A percentile compares a stretch with the other conserved stretches of the same genome.
These are phyloP conservation scores for Amblyornis subalaris DNA, from an alignment of 2,113 vertebrate genomes.

Conservation along the genomic window DNA sequence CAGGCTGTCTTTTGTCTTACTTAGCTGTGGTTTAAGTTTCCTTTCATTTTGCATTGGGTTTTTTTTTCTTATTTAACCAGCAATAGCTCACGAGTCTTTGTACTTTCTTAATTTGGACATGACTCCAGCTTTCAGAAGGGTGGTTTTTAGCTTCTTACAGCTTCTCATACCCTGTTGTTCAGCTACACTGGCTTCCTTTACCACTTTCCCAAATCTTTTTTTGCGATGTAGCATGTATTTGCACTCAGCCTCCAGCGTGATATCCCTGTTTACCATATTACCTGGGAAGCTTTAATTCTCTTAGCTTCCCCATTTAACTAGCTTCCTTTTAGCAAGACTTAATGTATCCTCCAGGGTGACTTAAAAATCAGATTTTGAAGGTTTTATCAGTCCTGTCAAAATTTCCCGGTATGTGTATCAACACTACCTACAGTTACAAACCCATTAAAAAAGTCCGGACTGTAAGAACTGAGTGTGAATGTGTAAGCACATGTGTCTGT, in stretches of 20 bases:
- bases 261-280: not conserved
- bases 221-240: not conserved
- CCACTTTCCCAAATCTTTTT: not conserved
- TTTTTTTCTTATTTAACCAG: not conserved
- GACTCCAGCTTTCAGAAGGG: not conserved
- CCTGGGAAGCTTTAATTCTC: not conserved
- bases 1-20: not conserved
- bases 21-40: not conserved
- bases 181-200: not conserved
- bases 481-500: not conserved
- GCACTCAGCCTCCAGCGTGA: not conserved
- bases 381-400: slow-evolving; percentile 46
- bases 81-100: not conserved
- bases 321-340: slow-evolving; percentile 13
- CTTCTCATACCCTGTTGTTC: not conserved
- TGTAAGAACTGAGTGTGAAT: not conserved
- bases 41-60: not conserved
- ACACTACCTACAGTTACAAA: slow-evolving; percentile 30
- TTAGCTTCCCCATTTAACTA: not conserved
- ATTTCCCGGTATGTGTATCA: slow-evolving; percentile 3
- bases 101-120: not conserved
- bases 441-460: slow-evolving; percentile 26
- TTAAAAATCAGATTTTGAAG: slow-evolving; percentile 24
- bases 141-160: not conserved
- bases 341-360: slow-evolving; percentile 33